Conservation (phyloP, 2,113 vertebrate genomes). For the Mastomys natalensis region DNA sequence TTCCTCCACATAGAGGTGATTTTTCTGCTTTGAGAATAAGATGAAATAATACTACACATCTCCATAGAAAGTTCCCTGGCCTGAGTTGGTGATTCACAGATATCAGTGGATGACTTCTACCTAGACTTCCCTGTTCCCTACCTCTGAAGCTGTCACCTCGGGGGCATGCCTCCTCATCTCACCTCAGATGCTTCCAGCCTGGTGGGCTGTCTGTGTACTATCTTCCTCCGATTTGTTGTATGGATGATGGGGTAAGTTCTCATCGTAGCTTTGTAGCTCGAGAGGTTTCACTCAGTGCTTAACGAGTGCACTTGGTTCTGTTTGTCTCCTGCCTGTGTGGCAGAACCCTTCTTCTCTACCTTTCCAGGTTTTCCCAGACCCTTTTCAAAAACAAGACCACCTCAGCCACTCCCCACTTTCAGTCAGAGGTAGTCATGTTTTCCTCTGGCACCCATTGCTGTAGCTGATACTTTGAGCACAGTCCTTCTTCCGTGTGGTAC, state of each 20-base stretch:
- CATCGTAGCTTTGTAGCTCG: accelerated
- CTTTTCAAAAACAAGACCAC: background rate
- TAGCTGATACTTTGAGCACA: background rate
- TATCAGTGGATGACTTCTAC: background rate
- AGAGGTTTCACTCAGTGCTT: background rate
- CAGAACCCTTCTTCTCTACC: background rate
- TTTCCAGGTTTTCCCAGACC: background rate
- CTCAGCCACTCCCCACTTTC: no score
- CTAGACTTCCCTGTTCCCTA: background rate
- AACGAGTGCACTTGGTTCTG: background rate
- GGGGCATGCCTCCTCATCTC: accelerated
- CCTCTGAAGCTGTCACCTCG: background rate
- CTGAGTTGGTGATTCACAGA: no score
- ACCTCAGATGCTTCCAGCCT: background rate
- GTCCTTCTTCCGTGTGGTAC: background rate
- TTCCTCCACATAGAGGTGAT: background rate
- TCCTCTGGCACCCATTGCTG: background rate
- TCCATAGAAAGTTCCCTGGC: background rate
- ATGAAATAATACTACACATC: background rate
- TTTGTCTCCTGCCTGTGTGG: background rate
- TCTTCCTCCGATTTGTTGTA: accelerated
- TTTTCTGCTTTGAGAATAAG: background rate
- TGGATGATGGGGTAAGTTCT: background rate
- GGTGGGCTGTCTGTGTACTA: background rate
- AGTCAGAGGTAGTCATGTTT: background rate